Base-by-base conservation (phyloP, 2,888 invertebrate genomes). In the Sclerodermus sp. region DNA sequence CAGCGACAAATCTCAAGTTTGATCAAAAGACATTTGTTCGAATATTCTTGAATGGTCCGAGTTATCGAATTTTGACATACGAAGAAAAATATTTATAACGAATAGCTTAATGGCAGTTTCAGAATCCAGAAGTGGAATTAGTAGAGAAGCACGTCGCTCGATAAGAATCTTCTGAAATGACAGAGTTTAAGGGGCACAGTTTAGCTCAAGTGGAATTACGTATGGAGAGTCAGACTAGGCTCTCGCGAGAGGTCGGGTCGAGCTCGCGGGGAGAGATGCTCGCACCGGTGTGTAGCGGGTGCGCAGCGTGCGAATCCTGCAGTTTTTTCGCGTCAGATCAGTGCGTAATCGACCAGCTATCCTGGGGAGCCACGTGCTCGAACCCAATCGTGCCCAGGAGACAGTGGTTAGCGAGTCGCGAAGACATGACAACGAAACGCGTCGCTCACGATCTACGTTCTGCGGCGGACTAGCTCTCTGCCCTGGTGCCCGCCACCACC, bases 371-470 rank as follows among this genome's bases (percentile, higher is more conserved):
- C 60, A 60, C 60, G 61, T 61, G 60, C 53, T 60, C 46, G n/a
- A n/a, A n/a, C n/a, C n/a, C n/a, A n/a, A n/a, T 23, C 38, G 31
- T 3, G 34, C 4, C 34, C n/a, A 34, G 34, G 50, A 40, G 39
- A 40, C 17, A 38, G 38, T 42, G 32, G 44, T 47, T 45, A 42
- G 51, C 53, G 53, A 38, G 29, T 15, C 42, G 58, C 38, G 56
- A 38, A 9, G 48, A 50, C 44, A 45, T 45, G 57, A 55, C 50
- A 48, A 57, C 63, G 61, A 53, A 63, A 55, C 65, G 68, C 74
- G 73, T 73, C 74, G 66, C 69, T 67, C 70, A 66, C 74, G 71
- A 73, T 63, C 74, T 73, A 66, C 72, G 74, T 67, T 74, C 74
- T 68, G 71, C 73, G 73, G 69, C 73, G 66, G 64, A 76, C 76